These are phyloP conservation scores for Buphagus erythrorhynchus DNA, from an alignment of 2,797 vertebrate species.

Conservation along the genomic window DNA sequence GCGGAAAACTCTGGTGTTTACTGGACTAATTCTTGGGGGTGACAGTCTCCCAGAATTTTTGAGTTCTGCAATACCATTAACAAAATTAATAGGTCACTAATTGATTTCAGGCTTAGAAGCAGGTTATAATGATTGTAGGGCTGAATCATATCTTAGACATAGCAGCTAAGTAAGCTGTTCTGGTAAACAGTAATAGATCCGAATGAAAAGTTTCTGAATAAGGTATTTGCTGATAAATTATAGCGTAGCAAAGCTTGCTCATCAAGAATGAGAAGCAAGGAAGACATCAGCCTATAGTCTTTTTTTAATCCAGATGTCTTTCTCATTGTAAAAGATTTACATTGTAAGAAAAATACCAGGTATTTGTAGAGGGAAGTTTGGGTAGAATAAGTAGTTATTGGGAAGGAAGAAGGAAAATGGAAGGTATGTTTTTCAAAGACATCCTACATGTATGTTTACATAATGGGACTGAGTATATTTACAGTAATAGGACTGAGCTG, in stretches of 20 bases:
- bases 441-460: neutral
- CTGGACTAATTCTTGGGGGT: neutral
- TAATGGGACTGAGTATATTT: neutral
- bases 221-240: neutral
- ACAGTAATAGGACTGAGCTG: neutral
- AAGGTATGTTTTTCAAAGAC: neutral
- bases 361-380: neutral
- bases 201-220: neutral
- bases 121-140: neutral
- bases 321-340: neutral
- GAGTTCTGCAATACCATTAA: neutral
- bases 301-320: neutral
- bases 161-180: neutral
- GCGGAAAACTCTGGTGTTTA: neutral
- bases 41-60: neutral
- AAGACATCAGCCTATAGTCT: rapidly evolving
- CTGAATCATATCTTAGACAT: neutral
- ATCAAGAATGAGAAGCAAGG: neutral
- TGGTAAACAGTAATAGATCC: neutral
- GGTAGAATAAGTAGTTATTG: neutral
- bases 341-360: neutral
- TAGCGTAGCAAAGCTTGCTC: neutral
- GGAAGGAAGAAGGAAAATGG: neutral
- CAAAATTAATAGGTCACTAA: neutral
- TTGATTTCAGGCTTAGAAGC: neutral